phyloP scores from a whole-genome alignment of 2,888 invertebrate genomes.

The Lycophotia porphyrea region DNA sequence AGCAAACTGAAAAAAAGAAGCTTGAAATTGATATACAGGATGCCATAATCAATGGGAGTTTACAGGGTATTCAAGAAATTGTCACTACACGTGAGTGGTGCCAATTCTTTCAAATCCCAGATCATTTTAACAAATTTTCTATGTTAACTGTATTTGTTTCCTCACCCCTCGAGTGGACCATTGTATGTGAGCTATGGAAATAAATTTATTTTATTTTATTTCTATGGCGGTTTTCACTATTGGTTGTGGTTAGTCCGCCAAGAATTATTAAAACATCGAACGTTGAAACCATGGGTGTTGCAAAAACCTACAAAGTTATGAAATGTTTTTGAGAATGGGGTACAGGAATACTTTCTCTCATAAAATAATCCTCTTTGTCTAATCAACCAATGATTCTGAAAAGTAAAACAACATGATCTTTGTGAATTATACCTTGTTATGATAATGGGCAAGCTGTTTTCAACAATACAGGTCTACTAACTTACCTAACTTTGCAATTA shows the following conservation, averaged over 20 bases:
- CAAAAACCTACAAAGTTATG: not conserved
- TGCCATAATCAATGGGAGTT: slow-evolving; percentile 82
- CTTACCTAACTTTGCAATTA: too few species aligned
- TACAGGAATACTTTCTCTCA: not conserved
- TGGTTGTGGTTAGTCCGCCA: not conserved
- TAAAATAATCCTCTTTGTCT: not conserved
- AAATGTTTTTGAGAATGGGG: not conserved
- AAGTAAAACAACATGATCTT: not conserved
- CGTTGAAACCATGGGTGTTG: not conserved
- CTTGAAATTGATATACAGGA: slow-evolving; percentile 82
- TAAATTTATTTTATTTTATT: too few species aligned
- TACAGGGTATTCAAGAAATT: slow-evolving; percentile 77
- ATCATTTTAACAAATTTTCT: not conserved
- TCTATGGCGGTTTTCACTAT: not conserved
- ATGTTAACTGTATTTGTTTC: not conserved
- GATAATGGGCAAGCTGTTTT: not conserved
- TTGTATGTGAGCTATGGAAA: not conserved
- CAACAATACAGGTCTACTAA: not conserved
- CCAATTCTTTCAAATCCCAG: not conserved
- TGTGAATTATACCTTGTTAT: not conserved
- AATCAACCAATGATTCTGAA: not conserved
- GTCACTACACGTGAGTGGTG: slow-evolving; percentile 72
- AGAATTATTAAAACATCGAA: not conserved
- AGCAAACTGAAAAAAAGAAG: slow-evolving; percentile 76
- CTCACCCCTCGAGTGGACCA: not conserved